These are phyloP conservation scores for Drosophila bocqueti DNA, from an alignment of 1,140 invertebrate genomes.

Conservation along the genomic window DNA sequence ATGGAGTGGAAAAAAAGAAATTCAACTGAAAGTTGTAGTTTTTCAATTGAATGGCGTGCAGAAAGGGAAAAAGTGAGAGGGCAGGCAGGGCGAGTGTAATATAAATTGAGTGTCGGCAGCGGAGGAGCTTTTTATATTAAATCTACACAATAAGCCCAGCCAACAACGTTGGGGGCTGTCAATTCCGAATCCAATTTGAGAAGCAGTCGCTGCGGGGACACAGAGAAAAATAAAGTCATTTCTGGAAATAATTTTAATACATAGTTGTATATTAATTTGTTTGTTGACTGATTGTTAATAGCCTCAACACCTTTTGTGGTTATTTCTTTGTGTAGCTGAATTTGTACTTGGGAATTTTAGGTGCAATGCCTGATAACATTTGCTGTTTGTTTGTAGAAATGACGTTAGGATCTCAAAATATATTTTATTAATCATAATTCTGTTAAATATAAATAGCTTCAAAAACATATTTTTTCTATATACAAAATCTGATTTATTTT, in stretches of 20 bases:
- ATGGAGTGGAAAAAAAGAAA: slow-evolving; percentile 28
- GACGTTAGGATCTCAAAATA: neutral
- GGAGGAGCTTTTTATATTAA: slow-evolving; percentile 69
- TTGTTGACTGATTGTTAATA: neutral
- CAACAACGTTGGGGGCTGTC: slow-evolving; percentile 38
- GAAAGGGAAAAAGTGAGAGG: slow-evolving; percentile 26
- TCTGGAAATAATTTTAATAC: neutral
- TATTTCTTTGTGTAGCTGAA: no score
- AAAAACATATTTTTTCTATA: neutral
- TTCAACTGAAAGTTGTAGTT: slow-evolving; percentile 44
- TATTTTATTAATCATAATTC: neutral
- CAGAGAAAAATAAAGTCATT: neutral
- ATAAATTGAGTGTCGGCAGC: slow-evolving; percentile 64
- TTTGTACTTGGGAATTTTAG: no score
- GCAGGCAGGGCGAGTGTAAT: slow-evolving; percentile 28
- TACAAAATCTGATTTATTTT: neutral
- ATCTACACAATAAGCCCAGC: slow-evolving; percentile 64
- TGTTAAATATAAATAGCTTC: neutral
- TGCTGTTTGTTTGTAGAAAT: neutral
- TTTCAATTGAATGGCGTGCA: slow-evolving; percentile 63
- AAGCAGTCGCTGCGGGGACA: neutral
- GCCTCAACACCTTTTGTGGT: no score
- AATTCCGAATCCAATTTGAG: slow-evolving; percentile 49
- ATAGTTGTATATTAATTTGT: neutral
- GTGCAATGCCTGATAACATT: no score